phyloP scores from a whole-genome alignment of 2,888 invertebrate genomes.

The Conistra vaccinii region DNA sequence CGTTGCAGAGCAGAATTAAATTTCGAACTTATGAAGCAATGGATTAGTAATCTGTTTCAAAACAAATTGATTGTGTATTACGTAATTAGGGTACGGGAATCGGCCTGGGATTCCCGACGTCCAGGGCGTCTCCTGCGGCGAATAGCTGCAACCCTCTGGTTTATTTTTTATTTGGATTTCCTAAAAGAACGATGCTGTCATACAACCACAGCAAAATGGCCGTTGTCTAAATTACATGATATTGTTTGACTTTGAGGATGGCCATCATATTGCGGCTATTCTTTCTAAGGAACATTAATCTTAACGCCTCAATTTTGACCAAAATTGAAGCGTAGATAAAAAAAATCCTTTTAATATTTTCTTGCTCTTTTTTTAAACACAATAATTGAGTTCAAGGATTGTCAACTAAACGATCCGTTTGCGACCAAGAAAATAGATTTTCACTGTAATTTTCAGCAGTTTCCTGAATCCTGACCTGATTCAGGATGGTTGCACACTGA shows the following conservation, averaged over 20 bases:
- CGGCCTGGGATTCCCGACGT: too few relatives aligned
- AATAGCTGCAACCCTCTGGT: neutral
- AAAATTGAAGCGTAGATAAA: neutral
- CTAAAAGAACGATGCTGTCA: neutral
- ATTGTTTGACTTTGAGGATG: neutral
- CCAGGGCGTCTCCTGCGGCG: too few relatives aligned
- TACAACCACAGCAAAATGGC: neutral
- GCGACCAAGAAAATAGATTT: slow-evolving; percentile 1
- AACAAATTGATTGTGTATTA: too few relatives aligned
- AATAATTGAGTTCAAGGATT: neutral
- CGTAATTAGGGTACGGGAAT: too few relatives aligned
- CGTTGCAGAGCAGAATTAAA: too few relatives aligned
- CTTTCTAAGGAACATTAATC: neutral
- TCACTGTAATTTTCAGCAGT: neutral
- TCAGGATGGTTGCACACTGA: slow-evolving; percentile 27
- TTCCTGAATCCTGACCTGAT: slow-evolving; percentile 19
- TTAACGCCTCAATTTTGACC: neutral
- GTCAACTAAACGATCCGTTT: neutral
- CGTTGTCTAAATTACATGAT: neutral
- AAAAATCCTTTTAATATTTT: neutral
- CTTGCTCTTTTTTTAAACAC: too few relatives aligned
- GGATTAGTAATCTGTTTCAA: too few relatives aligned
- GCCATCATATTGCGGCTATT: neutral
- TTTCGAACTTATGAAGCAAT: too few relatives aligned
- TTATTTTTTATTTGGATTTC: neutral